Evolutionary conservation across 1,140 invertebrate species (phyloP).

Genomic region (Pogonus chalceus): DNA sequence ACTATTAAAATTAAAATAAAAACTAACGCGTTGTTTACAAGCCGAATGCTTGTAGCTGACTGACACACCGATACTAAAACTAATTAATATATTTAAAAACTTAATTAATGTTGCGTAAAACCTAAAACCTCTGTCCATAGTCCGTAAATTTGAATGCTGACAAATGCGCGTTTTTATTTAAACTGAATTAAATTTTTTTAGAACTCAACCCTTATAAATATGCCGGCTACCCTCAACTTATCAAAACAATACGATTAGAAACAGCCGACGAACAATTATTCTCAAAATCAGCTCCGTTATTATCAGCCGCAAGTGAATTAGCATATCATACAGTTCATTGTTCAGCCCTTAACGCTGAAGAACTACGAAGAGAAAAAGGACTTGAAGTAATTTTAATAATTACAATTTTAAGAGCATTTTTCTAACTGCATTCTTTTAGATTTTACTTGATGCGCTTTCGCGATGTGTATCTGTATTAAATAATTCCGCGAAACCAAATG

Average conservation of each 20-base stretch:
- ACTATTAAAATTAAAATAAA: too few relatives aligned
- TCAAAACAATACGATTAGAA: constrained; percentile 92
- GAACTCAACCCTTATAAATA: constrained; percentile 96
- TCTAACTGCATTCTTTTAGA: constrained; percentile 34
- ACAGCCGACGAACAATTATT: constrained; percentile 89
- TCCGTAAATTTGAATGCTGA: too few relatives aligned
- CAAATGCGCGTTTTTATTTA: too few relatives aligned
- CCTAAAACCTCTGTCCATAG: too few relatives aligned
- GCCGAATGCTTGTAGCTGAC: too few relatives aligned
- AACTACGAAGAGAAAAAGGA: constrained; percentile 86
- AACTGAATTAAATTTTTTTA: too few relatives aligned
- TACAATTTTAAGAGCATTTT: constrained; percentile 2
- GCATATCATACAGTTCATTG: constrained; percentile 95
- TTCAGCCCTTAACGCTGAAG: constrained; percentile 95
- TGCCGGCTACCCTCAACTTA: constrained; percentile 94
- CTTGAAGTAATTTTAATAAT: constrained; percentile 53
- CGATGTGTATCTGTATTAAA: constrained; percentile 85
- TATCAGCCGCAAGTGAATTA: constrained; percentile 87
- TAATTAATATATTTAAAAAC: too few relatives aligned
- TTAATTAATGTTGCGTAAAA: too few relatives aligned
- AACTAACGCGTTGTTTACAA: too few relatives aligned
- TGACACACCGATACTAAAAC: too few relatives aligned
- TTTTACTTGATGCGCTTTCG: constrained; percentile 77
- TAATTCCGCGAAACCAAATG: constrained; percentile 62
- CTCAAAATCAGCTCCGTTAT: constrained; percentile 72